Evolutionary conservation across 2,888 invertebrate genomes (phyloP).

Genomic region (Drosophila crucigera): DNA sequence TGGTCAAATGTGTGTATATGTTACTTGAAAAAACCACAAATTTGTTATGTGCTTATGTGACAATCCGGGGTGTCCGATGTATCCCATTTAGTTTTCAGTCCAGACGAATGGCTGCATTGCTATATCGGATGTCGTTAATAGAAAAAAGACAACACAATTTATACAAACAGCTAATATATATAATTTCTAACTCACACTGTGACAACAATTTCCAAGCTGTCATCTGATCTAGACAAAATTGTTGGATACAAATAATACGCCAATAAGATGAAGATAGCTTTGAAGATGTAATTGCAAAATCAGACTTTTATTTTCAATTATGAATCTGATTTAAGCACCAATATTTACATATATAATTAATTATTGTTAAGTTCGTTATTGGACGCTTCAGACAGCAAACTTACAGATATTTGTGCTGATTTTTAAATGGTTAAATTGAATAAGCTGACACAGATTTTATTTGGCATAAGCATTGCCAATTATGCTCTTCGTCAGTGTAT

Average conservation of each 20-base stretch:
- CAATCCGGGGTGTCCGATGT: neutral
- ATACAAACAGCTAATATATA: neutral
- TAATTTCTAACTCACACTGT: neutral
- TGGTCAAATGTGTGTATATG: conserved; percentile 15
- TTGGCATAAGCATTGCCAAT: neutral
- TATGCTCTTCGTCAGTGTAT: neutral
- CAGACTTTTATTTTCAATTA: conserved; percentile 8
- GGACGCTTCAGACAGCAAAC: neutral
- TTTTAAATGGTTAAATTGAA: neutral
- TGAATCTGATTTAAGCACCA: neutral
- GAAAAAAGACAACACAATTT: neutral
- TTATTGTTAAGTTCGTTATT: neutral
- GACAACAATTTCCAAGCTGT: conserved; percentile 3
- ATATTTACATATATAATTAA: neutral
- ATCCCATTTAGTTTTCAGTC: conserved; percentile 1
- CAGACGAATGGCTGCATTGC: neutral
- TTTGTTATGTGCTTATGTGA: neutral
- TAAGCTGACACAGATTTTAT: neutral
- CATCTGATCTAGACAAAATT: neutral
- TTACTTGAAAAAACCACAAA: neutral
- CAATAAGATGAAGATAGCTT: neutral
- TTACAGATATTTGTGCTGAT: neutral
- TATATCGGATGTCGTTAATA: neutral
- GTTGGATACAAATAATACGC: neutral
- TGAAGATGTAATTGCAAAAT: neutral